Conservation (phyloP, 1,140 invertebrate species). For the Paralvinella palmiformis region DNA sequence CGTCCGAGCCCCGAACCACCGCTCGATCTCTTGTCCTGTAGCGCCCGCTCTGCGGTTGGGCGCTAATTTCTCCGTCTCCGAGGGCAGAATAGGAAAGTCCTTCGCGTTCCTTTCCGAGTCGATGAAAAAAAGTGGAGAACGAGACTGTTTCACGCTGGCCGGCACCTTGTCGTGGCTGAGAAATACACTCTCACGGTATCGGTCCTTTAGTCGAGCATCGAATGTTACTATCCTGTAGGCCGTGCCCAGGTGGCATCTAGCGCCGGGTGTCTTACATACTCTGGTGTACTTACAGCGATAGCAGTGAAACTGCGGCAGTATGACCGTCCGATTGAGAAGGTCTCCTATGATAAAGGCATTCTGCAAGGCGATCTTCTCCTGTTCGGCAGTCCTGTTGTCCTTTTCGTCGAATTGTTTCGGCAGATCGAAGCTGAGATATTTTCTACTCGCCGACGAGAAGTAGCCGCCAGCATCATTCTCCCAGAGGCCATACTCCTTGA, state of each 20-base stretch:
- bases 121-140: background rate
- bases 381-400: background rate
- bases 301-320: slow-evolving; percentile 13
- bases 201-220: background rate
- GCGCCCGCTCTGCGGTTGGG: background rate
- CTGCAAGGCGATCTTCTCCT: slow-evolving; percentile 4
- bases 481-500: slow-evolving; percentile 9
- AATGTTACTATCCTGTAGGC: background rate
- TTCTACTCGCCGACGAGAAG: background rate
- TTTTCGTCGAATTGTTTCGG: slow-evolving; percentile 1
- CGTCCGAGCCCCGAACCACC: background rate
- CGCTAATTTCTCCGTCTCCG: background rate
- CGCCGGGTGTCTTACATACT: background rate
- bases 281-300: background rate
- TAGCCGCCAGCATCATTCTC: background rate
- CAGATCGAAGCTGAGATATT: slow-evolving; percentile 7
- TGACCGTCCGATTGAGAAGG: slow-evolving; percentile 13
- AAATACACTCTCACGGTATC: background rate
- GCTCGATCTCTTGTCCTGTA: background rate
- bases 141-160: background rate
- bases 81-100: background rate
- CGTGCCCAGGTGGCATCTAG: background rate
- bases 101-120: background rate
- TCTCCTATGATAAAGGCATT: slow-evolving; percentile 4
- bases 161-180: background rate